A percentile compares a stretch with the other conserved stretches of the same genome.
Conservation (phyloP, 37 sponge, comb jelly and placozoan species). For the Halisarca cf. caerulea region DNA sequence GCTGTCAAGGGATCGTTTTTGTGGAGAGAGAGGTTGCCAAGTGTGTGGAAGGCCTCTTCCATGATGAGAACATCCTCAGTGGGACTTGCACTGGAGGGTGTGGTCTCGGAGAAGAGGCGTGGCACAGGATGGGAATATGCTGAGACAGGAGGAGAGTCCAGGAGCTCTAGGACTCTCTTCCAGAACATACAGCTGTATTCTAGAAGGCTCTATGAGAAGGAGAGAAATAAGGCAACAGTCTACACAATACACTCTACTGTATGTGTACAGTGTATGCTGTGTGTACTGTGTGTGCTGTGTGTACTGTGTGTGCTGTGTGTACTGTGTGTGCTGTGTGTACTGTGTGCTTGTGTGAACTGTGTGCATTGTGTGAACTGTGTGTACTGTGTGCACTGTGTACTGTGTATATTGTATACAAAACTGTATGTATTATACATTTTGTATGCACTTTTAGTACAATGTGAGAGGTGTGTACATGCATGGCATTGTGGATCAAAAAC, state of each 20-base stretch:
- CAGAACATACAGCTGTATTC: slow-evolving; percentile 25
- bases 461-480: neutral
- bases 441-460: neutral
- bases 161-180: neutral
- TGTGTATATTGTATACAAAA: too few relatives aligned
- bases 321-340: too few relatives aligned
- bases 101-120: neutral
- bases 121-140: too few relatives aligned
- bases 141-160: neutral
- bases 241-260: too few relatives aligned
- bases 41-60: slow-evolving; percentile 15
- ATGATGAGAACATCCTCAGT: neutral
- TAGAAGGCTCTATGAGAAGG: neutral
- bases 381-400: too few relatives aligned
- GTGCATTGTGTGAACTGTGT: too few relatives aligned
- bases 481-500: neutral
- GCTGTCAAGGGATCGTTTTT: slow-evolving; percentile 43
- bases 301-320: too few relatives aligned
- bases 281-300: too few relatives aligned
- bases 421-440: neutral
- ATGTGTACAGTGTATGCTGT: too few relatives aligned
- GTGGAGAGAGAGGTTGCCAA: slow-evolving; percentile 60
- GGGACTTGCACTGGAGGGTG: neutral
- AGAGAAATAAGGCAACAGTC: neutral
- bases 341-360: neutral